Evolutionary conservation across 2,113 vertebrate species (phyloP), one percentile per base, ranked within the genome.

Genomic region (Numida meleagris): DNA sequence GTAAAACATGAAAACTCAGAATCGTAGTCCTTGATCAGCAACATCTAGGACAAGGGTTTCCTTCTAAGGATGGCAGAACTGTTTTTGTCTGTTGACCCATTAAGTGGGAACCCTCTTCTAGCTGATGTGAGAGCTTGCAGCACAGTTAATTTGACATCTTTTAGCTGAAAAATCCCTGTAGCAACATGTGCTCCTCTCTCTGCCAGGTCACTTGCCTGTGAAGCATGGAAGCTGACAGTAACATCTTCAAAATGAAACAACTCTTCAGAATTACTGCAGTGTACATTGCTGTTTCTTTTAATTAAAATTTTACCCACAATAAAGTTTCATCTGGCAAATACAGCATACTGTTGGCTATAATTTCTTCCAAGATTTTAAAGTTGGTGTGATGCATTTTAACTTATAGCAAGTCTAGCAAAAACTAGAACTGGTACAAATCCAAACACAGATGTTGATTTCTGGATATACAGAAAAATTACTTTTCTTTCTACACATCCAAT

Each of bases 121-220:
- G 4, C 17, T 94, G 63, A 86, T 80, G 55, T 50, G 61, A 51
- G 48, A 89, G n/a, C 81, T 92, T 40, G 31, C 62, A 76, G 78
- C 43, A 76, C 48, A 87, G 59, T 66, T 82, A 89, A 89, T 89
- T 34, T 82, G 25, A 89, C 42, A 29, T 73, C 40, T 85, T 82
- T 59, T 85, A 80, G 75, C 58, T 74, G 58, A 82, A 94, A 94
- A 90, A 94, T 74, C 82, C 71, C 71, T 76, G 74, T 55, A 96
- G 91, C 71, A 87, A 92, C 67, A 71, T 71, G 79, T 78, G 53
- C 68, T 90, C 8, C 63, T 80, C 43, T 88, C 53, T 74, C 27
- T 93, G 72, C 63, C 59, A 67, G 85, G 82, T 93, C 88, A 81
- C 65, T 93, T 88, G 55, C 19, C 61, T 93, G 61, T 88, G 68